Evolutionary conservation across 2,797 vertebrate genomes (phyloP).

Genomic region (Acanthiza pusilla): DNA sequence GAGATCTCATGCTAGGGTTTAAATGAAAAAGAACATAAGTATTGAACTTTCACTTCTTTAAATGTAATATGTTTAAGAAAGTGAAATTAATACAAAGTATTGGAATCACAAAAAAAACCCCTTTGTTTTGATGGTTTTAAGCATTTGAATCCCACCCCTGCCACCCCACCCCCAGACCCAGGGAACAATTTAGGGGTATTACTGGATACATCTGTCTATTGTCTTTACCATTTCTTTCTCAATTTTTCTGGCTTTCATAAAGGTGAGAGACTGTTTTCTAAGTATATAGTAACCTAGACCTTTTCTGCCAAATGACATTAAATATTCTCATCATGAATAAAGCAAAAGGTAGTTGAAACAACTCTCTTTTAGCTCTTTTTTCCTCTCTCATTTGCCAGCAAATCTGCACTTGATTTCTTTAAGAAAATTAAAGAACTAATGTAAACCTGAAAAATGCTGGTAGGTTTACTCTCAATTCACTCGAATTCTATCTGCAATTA

Average conservation of each 20-base stretch:
- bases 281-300: neutral
- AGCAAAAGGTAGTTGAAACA: neutral
- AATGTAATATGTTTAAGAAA: neutral
- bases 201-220: neutral
- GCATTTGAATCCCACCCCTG: neutral
- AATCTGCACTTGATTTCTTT: neutral
- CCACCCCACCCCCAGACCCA: accelerated
- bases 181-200: neutral
- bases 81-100: neutral
- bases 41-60: neutral
- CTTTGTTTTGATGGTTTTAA: neutral
- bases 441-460: neutral
- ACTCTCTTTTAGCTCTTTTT: neutral
- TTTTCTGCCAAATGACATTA: neutral
- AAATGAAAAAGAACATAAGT: neutral
- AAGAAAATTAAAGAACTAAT: neutral
- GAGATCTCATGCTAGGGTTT: neutral
- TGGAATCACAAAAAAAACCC: neutral
- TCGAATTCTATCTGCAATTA: neutral
- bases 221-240: neutral
- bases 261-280: neutral
- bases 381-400: neutral
- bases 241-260: neutral
- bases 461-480: neutral
- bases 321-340: neutral